Conservation (phyloP, 35 echinoderm and acorn worm species). For the Ophiothrix spiculata region DNA sequence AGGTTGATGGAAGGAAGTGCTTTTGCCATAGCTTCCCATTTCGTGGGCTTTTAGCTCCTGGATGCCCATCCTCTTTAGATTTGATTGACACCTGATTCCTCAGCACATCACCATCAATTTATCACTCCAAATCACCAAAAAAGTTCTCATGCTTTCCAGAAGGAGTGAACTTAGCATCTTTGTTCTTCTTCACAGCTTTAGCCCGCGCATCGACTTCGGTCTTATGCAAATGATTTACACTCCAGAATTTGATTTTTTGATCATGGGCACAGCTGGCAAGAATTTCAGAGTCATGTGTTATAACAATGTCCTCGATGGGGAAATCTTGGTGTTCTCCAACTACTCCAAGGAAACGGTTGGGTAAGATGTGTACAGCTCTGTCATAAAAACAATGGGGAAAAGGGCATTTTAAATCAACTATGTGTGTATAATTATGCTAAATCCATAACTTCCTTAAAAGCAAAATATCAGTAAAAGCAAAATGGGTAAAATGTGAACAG, state of each 20-base stretch:
- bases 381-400: background rate
- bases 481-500: no score
- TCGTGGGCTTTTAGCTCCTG: no score
- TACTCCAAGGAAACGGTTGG: slow-evolving; percentile 86
- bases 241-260: slow-evolving; percentile 96
- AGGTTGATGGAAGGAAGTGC: no score
- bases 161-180: slow-evolving; percentile 56
- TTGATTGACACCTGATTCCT: no score
- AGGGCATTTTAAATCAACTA: no score
- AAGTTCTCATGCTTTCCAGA: slow-evolving; percentile 79
- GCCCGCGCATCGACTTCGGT: slow-evolving; percentile 54
- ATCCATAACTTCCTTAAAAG: no score
- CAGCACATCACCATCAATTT: no score
- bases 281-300: slow-evolving; percentile 45
- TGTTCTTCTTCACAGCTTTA: slow-evolving; percentile 55
- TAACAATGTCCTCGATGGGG: slow-evolving; percentile 60
- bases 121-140: slow-evolving; percentile 64
- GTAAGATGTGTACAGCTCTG: slow-evolving; percentile 81
- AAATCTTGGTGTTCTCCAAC: slow-evolving; percentile 83
- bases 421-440: no score
- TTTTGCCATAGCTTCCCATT: no score
- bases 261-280: slow-evolving; percentile 74
- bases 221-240: slow-evolving; percentile 58
- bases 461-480: no score
- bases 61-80: no score